Conservation (phyloP, 2,113 vertebrate species). For the Sceloporus undulatus region DNA sequence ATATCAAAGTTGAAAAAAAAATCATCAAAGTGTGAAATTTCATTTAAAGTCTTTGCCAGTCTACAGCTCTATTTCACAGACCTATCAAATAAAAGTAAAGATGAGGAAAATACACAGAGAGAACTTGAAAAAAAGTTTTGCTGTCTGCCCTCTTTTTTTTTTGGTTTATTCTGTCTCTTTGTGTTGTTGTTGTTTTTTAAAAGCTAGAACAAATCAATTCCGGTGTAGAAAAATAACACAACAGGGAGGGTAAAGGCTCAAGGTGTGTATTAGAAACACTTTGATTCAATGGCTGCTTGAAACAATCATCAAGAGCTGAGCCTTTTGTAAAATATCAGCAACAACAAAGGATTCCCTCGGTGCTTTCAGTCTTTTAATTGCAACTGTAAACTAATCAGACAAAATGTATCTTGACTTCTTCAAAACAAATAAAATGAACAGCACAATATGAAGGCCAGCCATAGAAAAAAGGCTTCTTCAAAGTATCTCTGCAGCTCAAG, state of each 20-base stretch:
- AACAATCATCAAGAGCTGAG: constrained; percentile 69
- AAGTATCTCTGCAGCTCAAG: constrained; percentile 79
- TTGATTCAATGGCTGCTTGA: constrained; percentile 69
- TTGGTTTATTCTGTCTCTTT: constrained; percentile 82
- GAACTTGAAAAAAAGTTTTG: constrained; percentile 80
- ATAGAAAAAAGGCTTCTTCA: constrained; percentile 78
- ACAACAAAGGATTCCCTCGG: constrained; percentile 61
- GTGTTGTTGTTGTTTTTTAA: constrained; percentile 74
- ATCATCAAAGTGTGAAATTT: constrained; percentile 97
- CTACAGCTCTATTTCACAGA: constrained; percentile 85
- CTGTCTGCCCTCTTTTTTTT: constrained; percentile 72
- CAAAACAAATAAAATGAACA: constrained; percentile 74
- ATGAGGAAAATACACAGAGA: constrained; percentile 80
- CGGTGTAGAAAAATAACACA: constrained; percentile 70
- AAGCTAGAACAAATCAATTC: constrained; percentile 75
- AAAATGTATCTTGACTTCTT: constrained; percentile 74
- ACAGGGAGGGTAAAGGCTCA: constrained; percentile 40
- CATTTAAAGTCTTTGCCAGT: constrained; percentile 87
- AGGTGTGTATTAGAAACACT: constrained; percentile 53
- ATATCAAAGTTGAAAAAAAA: constrained; percentile 94
- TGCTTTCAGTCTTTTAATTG: constrained; percentile 76
- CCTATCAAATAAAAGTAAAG: constrained; percentile 86
- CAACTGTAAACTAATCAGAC: constrained; percentile 69
- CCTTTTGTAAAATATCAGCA: constrained; percentile 41
- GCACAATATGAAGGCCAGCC: constrained; percentile 72